Percentiles rank a stretch among this genome's conserved stretches.
phyloP scores from a whole-genome alignment of 2,113 vertebrate genomes.

The Egretta garzetta region DNA sequence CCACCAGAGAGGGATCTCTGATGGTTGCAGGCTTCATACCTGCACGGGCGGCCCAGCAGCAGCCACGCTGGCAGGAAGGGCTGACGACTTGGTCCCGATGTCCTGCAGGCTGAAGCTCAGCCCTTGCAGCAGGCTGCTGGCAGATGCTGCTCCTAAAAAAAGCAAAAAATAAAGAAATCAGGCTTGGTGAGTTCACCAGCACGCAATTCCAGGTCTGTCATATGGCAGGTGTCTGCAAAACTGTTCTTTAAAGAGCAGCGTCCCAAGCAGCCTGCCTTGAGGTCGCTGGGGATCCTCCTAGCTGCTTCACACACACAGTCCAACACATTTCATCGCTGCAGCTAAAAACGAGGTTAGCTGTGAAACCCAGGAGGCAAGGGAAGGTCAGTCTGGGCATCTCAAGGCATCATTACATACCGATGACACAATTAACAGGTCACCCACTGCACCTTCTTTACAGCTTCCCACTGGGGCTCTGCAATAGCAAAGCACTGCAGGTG shows the following conservation, averaged over 20 bases:
- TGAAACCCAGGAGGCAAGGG: not conserved
- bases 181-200: not conserved
- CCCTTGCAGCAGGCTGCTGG: constrained; percentile 95
- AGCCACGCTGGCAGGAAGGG: constrained; percentile 74
- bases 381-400: accelerated
- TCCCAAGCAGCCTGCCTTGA: not conserved
- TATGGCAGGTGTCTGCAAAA: accelerated
- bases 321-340: not conserved
- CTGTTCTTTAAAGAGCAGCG: accelerated
- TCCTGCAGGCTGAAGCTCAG: constrained; percentile 98
- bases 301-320: not conserved
- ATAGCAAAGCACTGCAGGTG: accelerated
- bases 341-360: not conserved
- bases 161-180: not conserved
- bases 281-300: not conserved
- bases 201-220: accelerated
- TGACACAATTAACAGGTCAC: not conserved
- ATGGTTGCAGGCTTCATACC: constrained; percentile 46
- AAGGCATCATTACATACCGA: accelerated
- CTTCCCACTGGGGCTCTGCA: not conserved
- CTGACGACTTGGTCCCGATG: constrained; percentile 87
- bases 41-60: constrained; percentile 62
- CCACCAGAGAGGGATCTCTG: not conserved
- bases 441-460: not conserved
- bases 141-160: constrained; percentile 82